Evolutionary conservation across 2,888 invertebrate species (phyloP), one percentile per base, ranked within the genome.

Genomic region (Yponomeuta malinellus): DNA sequence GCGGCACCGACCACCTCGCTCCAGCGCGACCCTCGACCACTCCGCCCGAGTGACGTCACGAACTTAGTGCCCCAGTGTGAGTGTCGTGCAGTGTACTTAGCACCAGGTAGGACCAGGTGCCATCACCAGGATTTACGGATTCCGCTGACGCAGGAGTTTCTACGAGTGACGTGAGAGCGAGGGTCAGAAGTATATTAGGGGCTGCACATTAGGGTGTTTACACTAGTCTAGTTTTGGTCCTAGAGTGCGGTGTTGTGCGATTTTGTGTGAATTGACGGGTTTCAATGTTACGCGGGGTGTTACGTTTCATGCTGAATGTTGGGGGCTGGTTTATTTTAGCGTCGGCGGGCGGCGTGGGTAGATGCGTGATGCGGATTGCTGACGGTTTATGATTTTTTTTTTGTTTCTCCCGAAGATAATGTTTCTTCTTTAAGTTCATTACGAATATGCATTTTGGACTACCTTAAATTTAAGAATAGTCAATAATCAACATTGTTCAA

Each of bases 1-100:
- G 90, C 88, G 90, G 82, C 81, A 87, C 92, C 86, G 89, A 86
- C 81, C 88, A 87, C 84, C 88, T 84, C 87, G 84, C 86, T 88
- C 87, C 89, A 88, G 88, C 88, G 84, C 88, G 89, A 89, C 90
- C 90, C 90, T 89, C 87, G 84, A 74, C 79, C 81, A 70, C 70
- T 70, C 70, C 31, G 23, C 48, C n/a, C 59, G 90, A 90, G 90
- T 89, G 90, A 89, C 87, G 91, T 89, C 68, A 72, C 63, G 37
- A 59, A 59, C 52, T 59, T 59, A 59, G 52, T 59, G 52, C 52
- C 52, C 52, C 52, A 59, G 52, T 59, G 52, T 59, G 52, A 15
- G 52, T 59, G 15, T 12, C 15, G 52, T 59, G 52, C 52, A 59
- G 65, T 65, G 65, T 33, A 10, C 31, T 65, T 65, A 31, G 10